Evolutionary conservation across 2,113 vertebrate species (phyloP).

Genomic region (Dromiciops gliroides): DNA sequence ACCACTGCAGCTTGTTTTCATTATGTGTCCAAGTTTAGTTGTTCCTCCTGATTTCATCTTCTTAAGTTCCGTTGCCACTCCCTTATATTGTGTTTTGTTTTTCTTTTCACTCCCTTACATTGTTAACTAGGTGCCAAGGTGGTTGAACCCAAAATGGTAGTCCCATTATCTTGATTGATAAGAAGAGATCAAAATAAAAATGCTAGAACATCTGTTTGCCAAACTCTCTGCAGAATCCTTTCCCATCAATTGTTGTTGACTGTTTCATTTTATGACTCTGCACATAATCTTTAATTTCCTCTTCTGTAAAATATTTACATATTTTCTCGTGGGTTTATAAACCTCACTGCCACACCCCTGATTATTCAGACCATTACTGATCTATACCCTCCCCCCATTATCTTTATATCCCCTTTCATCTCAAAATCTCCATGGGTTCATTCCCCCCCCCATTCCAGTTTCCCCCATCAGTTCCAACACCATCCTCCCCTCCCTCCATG

Average conservation of each 20-base stretch:
- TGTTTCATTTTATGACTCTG: neutral
- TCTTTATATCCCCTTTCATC: no score
- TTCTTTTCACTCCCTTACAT: neutral
- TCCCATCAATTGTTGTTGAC: neutral
- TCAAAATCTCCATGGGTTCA: no score
- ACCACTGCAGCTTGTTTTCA: neutral
- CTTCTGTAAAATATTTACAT: neutral
- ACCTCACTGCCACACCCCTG: no score
- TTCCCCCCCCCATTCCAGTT: no score
- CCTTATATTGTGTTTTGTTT: neutral
- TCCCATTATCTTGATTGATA: neutral
- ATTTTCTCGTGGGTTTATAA: no score
- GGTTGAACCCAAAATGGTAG: neutral
- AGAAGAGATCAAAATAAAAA: neutral
- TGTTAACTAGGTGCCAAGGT: neutral
- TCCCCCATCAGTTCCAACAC: no score
- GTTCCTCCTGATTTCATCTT: neutral
- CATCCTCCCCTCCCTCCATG: no score
- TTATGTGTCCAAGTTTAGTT: neutral
- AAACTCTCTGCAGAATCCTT: neutral
- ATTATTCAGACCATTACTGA: no score
- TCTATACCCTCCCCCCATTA: no score
- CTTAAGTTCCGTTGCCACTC: neutral
- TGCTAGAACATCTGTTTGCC: neutral
- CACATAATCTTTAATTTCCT: neutral